A percentile compares a stretch with the other conserved stretches of the same genome.
Conservation (phyloP, 2,888 invertebrate species). For the Seira sanloemensis region DNA sequence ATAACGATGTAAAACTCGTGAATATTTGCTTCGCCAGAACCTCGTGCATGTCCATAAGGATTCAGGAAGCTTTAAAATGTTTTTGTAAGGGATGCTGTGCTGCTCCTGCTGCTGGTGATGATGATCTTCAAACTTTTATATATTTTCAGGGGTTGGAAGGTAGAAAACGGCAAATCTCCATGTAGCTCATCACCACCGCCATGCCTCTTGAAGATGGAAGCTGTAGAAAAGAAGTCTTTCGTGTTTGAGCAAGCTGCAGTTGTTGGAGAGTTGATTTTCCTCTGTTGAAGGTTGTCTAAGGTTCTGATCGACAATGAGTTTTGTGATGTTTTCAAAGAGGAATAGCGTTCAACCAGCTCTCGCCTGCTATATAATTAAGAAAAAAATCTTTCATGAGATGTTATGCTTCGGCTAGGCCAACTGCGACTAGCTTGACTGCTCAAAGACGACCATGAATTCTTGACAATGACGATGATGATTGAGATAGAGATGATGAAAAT, state of each 20-base stretch:
- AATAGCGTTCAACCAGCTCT: not conserved
- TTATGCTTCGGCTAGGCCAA: conserved; percentile 52
- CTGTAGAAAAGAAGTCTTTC: not conserved
- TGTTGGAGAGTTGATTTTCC: not conserved
- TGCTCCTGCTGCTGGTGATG: not conserved
- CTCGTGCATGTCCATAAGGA: no score
- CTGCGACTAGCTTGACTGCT: conserved; percentile 57
- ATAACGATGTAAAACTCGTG: no score
- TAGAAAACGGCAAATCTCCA: conserved; percentile 14
- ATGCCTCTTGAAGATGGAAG: not conserved
- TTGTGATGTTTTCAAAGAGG: no score
- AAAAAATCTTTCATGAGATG: conserved; percentile 36
- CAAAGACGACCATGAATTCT: conserved; percentile 35
- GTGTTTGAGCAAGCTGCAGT: conserved; percentile 1
- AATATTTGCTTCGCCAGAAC: no score
- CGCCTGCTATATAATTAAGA: conserved; percentile 60
- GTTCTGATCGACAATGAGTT: conserved; percentile 27
- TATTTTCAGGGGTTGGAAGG: conserved; percentile 26
- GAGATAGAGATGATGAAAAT: conserved; percentile 46
- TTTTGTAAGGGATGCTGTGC: no score
- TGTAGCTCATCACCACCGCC: not conserved
- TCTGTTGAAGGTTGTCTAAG: conserved; percentile 62
- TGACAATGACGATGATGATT: conserved; percentile 23
- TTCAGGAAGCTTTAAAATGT: no score
- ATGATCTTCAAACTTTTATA: not conserved